Evolutionary conservation across 2,888 invertebrate species (phyloP).

Genomic region (Phanerotoma sp.): DNA sequence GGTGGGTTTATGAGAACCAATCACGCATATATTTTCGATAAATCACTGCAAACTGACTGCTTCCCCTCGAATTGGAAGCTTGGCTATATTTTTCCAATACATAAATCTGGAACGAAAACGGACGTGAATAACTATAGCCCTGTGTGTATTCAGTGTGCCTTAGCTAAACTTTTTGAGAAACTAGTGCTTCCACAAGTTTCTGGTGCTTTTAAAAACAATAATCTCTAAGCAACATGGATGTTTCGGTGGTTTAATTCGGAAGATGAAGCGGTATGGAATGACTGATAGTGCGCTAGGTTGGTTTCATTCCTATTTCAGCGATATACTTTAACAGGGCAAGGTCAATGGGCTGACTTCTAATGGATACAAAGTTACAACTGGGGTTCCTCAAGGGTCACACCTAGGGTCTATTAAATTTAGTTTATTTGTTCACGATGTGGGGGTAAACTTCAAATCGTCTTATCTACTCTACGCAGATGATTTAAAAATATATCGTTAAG

Average conservation of each 20-base stretch:
- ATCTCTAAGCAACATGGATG: background rate
- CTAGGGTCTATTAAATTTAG: background rate
- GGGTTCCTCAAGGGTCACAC: conserved; percentile 1
- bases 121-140: too few relatives aligned
- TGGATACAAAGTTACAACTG: background rate
- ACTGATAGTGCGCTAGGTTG: background rate
- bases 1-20: conserved; percentile 2
- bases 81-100: conserved; percentile 16
- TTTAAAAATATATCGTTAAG: background rate
- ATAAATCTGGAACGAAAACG: conserved; percentile 14
- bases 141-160: conserved; percentile 1
- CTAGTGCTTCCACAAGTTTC: background rate
- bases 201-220: background rate
- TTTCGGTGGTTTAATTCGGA: background rate
- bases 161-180: background rate
- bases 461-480: too few relatives aligned
- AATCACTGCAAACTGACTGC: conserved; percentile 8
- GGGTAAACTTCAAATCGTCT: background rate
- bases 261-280: background rate
- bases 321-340: background rate
- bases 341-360: background rate
- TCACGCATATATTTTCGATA: conserved; percentile 13
- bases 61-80: conserved; percentile 19
- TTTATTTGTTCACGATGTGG: background rate
- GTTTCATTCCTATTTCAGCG: background rate